Percentiles rank a stretch among this genome's conserved stretches.
Evolutionary conservation across 2,797 vertebrate genomes (phyloP).

Genomic region (Artibeus lituratus): DNA sequence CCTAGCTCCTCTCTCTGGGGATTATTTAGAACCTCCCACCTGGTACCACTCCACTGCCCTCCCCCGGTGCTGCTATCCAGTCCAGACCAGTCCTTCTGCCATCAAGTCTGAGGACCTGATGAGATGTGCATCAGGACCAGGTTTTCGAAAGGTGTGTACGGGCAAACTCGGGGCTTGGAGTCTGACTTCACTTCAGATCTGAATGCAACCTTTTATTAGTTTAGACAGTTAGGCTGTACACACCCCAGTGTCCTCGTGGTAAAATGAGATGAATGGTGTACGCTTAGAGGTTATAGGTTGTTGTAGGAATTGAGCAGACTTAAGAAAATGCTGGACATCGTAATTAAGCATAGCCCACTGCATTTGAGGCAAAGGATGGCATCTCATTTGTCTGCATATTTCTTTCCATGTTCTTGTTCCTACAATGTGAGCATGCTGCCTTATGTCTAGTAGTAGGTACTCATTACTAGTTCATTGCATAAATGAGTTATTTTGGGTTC

Average conservation of each 20-base stretch:
- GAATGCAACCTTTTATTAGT: background rate
- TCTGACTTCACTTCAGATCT: background rate
- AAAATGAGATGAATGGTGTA: background rate
- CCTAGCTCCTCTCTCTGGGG: background rate
- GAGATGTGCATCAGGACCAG: background rate
- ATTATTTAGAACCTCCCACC: background rate
- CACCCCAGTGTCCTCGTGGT: background rate
- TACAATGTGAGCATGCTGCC: background rate
- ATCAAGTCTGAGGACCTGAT: background rate
- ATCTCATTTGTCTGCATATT: background rate
- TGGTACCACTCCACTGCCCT: too few species aligned
- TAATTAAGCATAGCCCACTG: background rate
- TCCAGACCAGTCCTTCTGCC: background rate
- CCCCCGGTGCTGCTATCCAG: rapidly evolving
- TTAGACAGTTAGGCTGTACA: background rate
- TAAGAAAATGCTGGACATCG: background rate
- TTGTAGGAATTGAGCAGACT: background rate
- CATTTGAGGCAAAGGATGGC: background rate
- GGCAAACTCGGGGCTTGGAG: background rate
- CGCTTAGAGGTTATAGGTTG: background rate
- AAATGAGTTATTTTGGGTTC: background rate
- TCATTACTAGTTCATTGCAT: background rate
- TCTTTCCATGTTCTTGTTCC: background rate
- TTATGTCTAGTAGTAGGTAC: background rate
- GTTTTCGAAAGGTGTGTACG: background rate